Evolutionary conservation across 2,888 invertebrate genomes (phyloP).

Genomic region (Epinotia demarniana): DNA sequence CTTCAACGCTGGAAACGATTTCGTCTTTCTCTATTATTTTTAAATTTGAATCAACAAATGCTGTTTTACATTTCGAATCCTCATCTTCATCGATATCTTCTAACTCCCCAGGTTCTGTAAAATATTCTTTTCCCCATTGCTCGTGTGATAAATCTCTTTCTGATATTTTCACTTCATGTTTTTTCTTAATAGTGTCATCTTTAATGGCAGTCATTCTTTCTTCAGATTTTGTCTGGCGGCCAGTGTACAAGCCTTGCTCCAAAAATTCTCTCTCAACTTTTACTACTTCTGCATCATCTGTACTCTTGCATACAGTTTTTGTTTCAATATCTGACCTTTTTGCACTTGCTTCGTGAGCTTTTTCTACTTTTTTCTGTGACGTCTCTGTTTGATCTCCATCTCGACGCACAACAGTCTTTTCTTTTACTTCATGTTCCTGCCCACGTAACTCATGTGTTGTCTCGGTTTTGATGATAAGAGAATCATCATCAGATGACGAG

Average conservation of each 20-base stretch:
- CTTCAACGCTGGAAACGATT: constrained; percentile 73
- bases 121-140: constrained; percentile 83
- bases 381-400: constrained; percentile 81
- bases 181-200: constrained; percentile 79
- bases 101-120: constrained; percentile 78
- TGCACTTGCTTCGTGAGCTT: constrained; percentile 80
- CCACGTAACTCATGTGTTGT: constrained; percentile 77
- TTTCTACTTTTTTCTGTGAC: constrained; percentile 81
- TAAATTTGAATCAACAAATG: constrained; percentile 75
- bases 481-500: constrained; percentile 80
- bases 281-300: constrained; percentile 73
- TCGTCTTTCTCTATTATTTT: constrained; percentile 81
- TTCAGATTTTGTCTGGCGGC: constrained; percentile 77
- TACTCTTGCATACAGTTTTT: constrained; percentile 75
- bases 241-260: constrained; percentile 78
- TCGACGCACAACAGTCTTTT: constrained; percentile 76
- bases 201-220: constrained; percentile 81
- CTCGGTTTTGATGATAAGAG: constrained; percentile 77
- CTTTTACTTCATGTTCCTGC: constrained; percentile 79
- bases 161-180: constrained; percentile 81
- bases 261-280: constrained; percentile 77
- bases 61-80: constrained; percentile 70
- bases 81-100: constrained; percentile 78
- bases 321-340: constrained; percentile 79
- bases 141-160: constrained; percentile 81